Base-by-base conservation (phyloP, 2,888 invertebrate species). In the Thymelicus lineola region DNA sequence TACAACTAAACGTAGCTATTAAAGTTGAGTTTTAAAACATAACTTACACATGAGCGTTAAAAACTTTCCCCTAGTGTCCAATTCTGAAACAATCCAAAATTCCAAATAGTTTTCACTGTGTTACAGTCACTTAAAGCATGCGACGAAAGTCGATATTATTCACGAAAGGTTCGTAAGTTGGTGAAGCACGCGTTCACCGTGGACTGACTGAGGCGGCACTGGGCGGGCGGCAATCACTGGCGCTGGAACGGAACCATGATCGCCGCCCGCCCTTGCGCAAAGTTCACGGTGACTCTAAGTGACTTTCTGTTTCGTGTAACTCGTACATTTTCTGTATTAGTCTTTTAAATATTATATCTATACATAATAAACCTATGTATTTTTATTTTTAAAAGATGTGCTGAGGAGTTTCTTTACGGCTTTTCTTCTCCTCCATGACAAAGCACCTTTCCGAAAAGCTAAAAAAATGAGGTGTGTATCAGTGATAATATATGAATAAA, bases 131-230 rank as follows among this genome's bases (percentile, higher is more conserved):
- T 17, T 36, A 59, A 58, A 60, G 64, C 70, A 28, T 20, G 36
- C 53, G 66, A 72, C 60, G 64, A 57, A 14, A 77, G 74, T 80
- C 84, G 84, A 78, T 75, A 79, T 77, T 80, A 80, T 84, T 84
- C 81, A 78, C 86, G 86, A 80, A 71, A 76, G 60, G 71, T 71
- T 71, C 71, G 71, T 72, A 72, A 74, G 36, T 62, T 20, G 75
- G 72, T 77, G 70, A 77, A 73, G 76, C 76, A 80, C 83, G 82
- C 89, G 88, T 80, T 82, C 84, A 84, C 82, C 80, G 79, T 75
- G 76, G 87, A 89, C 88, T 89, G 88, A 88, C 82, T 81, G 75
- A 82, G 86, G 84, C 87, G 86, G 82, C 85, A 93, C 93, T 93
- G 89, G 91, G 90, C 89, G 91, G 89, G 86, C 88, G 88, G 86